Base-by-base conservation (phyloP, 92 coral and sea anemone genomes). In the Phenganax stokvisi region DNA sequence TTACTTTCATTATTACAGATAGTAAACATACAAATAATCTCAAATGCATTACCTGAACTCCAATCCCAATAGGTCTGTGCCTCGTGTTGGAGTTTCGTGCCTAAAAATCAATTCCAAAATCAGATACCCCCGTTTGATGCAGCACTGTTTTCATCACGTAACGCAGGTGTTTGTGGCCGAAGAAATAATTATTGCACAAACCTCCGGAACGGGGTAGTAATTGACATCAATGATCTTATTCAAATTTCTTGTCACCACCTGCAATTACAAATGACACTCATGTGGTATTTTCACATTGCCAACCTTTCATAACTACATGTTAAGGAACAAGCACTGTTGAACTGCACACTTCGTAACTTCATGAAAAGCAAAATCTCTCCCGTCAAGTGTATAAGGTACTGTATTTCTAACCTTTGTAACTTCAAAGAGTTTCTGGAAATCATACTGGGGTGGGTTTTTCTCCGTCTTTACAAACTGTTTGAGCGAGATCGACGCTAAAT, bases 121-220 rank as follows among this genome's bases (percentile, higher is more conserved):
- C 15, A 68, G 63, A 17, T 29, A 59, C 65, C 7, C 25, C 65
- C 65, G 65, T 13, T 59, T 37, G 5, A 37, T 37, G 47, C 5
- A 37, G 47, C 47, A 37, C 47, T 37, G 47, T 37, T 20, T 20
- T 20, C 25, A 20, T 20, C 25, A 20, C 25, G 25, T 20, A 20
- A 20, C 5, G 47, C 47, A 5, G 47, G 47, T 37, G 47, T 37
- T 37, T 37, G 47, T 37, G 5, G 47, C 56, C 20, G 51, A 3
- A 30, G 13, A 71, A 29, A 30, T 9, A 25, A 52, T 7, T 12
- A 9, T 30, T 13, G 29, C 13, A 56, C 72, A 70, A 79, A 94
- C 98, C 98, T 94, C 94, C 8, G 90, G 96, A 9, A 94, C 97
- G 7, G 98, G 98, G 56, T 94, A 94, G 86, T 88, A 94, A 86